A percentile compares a stretch with the other conserved stretches of the same genome.
phyloP scores from a whole-genome alignment of 2,888 invertebrate species.

The Conus canariensis region DNA sequence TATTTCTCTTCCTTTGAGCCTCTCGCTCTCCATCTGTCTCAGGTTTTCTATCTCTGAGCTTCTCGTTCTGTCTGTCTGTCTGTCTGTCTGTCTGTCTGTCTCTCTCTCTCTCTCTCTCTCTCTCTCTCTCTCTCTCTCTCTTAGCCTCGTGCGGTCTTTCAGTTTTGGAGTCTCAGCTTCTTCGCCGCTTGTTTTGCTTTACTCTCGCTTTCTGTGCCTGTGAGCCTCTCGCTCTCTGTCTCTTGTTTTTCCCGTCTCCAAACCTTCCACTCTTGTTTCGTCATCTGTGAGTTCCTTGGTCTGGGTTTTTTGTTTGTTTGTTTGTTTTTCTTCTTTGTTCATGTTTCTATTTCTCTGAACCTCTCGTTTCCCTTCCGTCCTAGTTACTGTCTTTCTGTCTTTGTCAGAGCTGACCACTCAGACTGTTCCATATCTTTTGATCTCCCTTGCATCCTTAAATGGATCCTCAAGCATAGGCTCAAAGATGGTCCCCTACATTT shows the following conservation, averaged over 20 bases:
- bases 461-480: too few relatives aligned
- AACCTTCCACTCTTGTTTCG: background rate
- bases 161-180: background rate
- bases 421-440: too few relatives aligned
- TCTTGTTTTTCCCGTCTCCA: background rate
- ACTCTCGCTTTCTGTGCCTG: background rate
- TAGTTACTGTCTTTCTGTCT: too few relatives aligned
- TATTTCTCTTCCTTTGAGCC: background rate
- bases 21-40: background rate
- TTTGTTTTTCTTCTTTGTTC: too few relatives aligned
- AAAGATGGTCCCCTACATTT: too few relatives aligned
- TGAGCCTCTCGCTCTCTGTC: background rate
- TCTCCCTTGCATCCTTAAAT: too few relatives aligned
- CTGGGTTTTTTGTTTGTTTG: too few relatives aligned
- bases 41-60: background rate
- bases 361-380: too few relatives aligned
- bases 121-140: background rate
- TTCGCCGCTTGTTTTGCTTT: background rate
- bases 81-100: background rate
- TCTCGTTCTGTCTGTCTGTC: background rate
- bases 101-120: background rate
- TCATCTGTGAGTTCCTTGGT: background rate
- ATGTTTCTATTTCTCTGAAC: too few relatives aligned
- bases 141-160: background rate
- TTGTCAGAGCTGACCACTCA: too few relatives aligned